These are phyloP conservation scores for Gymnocephalus cernua DNA, from an alignment of 2,113 vertebrate species.

Conservation along the genomic window DNA sequence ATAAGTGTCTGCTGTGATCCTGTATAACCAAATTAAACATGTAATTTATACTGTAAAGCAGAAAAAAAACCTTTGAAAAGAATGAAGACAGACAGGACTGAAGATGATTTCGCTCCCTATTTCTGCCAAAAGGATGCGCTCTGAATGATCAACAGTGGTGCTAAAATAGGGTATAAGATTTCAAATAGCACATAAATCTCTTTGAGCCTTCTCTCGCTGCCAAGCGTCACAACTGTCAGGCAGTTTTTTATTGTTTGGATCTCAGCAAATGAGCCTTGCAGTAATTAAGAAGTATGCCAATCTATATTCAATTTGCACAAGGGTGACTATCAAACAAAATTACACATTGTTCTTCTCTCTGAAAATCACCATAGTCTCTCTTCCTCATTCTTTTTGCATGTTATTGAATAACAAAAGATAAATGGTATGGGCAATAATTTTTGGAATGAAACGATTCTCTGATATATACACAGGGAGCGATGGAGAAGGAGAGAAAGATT, in stretches of 20 bases:
- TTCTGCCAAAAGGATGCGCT: slow-evolving; percentile 29
- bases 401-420: slow-evolving; percentile 74
- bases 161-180: slow-evolving; percentile 41
- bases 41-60: neutral
- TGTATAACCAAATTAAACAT: slow-evolving; percentile 17
- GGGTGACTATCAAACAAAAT: slow-evolving; percentile 70
- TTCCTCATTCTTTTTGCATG: slow-evolving; percentile 49
- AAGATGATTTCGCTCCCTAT: slow-evolving; percentile 17
- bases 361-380: slow-evolving; percentile 54
- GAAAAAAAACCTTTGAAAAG: slow-evolving; percentile 4
- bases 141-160: slow-evolving; percentile 8
- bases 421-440: slow-evolving; percentile 67
- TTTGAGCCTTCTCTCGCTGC: slow-evolving; percentile 17
- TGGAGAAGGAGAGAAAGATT: slow-evolving; percentile 26
- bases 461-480: slow-evolving; percentile 40
- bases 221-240: slow-evolving; percentile 45
- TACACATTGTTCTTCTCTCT: slow-evolving; percentile 61
- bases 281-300: slow-evolving; percentile 73
- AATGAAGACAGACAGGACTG: neutral
- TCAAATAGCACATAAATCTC: slow-evolving; percentile 62
- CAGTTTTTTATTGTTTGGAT: slow-evolving; percentile 59
- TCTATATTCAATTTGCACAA: slow-evolving; percentile 75
- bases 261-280: slow-evolving; percentile 67
- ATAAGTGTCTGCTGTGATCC: neutral
- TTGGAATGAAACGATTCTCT: slow-evolving; percentile 65